Evolutionary conservation across 2,113 vertebrate genomes (phyloP), one percentile per base, ranked within the genome.

Genomic region (Poeciliopsis occidentalis): DNA sequence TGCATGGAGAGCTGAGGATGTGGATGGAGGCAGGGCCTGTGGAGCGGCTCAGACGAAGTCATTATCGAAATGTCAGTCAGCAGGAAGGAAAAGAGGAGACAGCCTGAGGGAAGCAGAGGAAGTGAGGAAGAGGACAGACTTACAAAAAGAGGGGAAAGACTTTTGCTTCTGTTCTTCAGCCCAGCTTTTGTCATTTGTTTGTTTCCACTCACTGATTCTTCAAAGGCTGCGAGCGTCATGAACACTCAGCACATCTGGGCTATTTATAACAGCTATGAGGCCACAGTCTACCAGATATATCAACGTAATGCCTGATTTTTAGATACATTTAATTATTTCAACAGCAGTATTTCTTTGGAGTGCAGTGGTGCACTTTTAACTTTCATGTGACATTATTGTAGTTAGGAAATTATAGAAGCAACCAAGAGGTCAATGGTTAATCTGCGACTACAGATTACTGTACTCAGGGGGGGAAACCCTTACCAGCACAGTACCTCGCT

Each of bases 1-100:
- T 61, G 85, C 4, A 34, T 75, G 87, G 73, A 31, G 63, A 65
- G 72, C 78, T 64, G 19, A 69, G 76, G 67, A 73, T 30, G 61
- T 26, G 65, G 69, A 44, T 64, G 75, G 75, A 82, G 77, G 71
- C 68, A 44, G 72, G 57, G 62, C 61, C 80, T 30, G 76, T 70
- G 72, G 85, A 80, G 81, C 5, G 24, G 51, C 71, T 81, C 76
- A 86, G 72, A 87, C 75, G 54, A 79, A 70, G 75, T 89, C 85
- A 86, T 90, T 90, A 90, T 76, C 15, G 68, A 92, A 92, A 93
- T 91, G 87, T 93, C 88, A 92, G 79, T 89, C 86, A 85, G 85
- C 69, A 69, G 81, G 85, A 81, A 67, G 70, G 67, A 68, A 65
- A 64, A 65, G 65, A 84, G 61, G 73, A 74, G 72, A 76, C n/a